Conservation (phyloP, 2,797 vertebrate species). For the Orientallactaga sibirica region DNA sequence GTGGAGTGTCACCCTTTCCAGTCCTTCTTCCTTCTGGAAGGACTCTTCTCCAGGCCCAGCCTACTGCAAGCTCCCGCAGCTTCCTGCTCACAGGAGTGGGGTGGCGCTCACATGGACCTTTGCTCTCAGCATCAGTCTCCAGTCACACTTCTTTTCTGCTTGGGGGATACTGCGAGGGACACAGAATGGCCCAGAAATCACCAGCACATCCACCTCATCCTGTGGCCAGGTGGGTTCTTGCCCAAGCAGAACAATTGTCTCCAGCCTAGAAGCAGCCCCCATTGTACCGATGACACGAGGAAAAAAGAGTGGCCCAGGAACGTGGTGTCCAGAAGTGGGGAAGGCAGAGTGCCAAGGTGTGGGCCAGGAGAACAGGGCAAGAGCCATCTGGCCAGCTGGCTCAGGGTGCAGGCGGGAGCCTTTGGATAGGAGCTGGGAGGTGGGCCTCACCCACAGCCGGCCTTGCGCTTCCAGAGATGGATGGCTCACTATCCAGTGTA, state of each 20-base stretch:
- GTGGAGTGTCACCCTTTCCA: neutral
- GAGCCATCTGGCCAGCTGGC: neutral
- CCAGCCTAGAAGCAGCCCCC: neutral
- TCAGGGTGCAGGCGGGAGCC: neutral
- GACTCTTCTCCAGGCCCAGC: neutral
- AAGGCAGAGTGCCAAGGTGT: neutral
- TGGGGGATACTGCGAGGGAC: neutral
- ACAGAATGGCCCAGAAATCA: neutral
- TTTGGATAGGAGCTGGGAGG: no score
- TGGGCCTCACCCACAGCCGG: no score
- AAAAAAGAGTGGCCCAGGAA: neutral
- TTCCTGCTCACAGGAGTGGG: neutral
- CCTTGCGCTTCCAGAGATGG: neutral
- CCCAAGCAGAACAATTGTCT: neutral
- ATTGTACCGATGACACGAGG: neutral
- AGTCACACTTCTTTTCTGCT: neutral
- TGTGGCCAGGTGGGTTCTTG: neutral
- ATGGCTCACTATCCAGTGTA: neutral
- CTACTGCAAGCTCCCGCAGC: neutral
- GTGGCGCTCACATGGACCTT: neutral
- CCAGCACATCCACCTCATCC: neutral
- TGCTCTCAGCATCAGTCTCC: neutral
- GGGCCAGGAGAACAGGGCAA: neutral
- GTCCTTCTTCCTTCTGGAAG: neutral
- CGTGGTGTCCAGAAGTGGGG: neutral